A percentile compares a stretch with the other conserved stretches of the same genome.
phyloP scores from a whole-genome alignment of 2,888 invertebrate genomes.

The Lamellibrachia satsuma region DNA sequence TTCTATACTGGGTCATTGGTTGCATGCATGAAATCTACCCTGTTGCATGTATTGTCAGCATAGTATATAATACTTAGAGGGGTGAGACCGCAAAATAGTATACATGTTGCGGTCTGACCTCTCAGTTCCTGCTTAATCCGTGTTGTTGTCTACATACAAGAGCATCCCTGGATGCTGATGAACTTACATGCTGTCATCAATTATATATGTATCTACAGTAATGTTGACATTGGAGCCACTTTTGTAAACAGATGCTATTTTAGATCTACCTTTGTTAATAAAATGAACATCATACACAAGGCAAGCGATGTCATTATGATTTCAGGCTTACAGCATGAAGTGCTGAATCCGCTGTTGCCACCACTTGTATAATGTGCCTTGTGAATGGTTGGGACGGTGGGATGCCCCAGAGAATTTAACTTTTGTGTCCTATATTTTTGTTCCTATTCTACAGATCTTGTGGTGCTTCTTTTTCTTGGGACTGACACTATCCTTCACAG shows the following conservation, averaged over 20 bases:
- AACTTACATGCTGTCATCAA: neutral
- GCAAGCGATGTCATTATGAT: neutral
- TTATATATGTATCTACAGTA: neutral
- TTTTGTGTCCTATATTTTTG: neutral
- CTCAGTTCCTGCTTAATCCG: neutral
- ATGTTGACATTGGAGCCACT: neutral
- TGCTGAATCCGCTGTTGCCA: neutral
- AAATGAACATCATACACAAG: neutral
- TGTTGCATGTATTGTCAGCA: no score
- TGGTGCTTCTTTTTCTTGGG: neutral
- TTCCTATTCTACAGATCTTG: neutral
- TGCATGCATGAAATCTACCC: no score
- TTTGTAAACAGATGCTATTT: neutral
- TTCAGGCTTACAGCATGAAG: neutral
- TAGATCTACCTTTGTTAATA: constrained; percentile 12
- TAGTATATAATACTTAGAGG: no score
- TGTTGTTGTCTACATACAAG: neutral
- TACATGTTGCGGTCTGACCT: neutral
- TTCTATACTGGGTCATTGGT: no score
- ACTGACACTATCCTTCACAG: neutral
- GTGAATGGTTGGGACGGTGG: no score
- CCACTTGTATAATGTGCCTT: no score
- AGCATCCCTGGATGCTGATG: neutral
- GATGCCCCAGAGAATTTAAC: no score
- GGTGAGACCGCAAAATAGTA: no score